Conservation (phyloP, 2,113 vertebrate genomes). For the Camarhynchus parvulus region DNA sequence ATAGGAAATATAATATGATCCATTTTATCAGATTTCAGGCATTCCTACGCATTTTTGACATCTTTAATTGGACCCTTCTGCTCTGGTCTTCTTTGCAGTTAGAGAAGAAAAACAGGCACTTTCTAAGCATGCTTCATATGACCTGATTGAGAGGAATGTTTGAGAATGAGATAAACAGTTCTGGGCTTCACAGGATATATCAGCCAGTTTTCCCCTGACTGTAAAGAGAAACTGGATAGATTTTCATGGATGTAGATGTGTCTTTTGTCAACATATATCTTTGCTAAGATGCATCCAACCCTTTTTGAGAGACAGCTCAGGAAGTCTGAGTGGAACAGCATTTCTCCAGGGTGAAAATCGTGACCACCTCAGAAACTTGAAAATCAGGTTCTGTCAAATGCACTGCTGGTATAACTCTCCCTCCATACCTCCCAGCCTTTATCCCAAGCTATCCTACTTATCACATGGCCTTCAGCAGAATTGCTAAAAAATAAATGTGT, state of each 20-base stretch:
- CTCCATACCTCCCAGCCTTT: background rate
- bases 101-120: background rate
- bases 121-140: background rate
- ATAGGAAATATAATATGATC: background rate
- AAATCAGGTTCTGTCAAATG: background rate
- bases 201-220: background rate
- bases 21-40: background rate
- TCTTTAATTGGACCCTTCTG: background rate
- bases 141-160: background rate
- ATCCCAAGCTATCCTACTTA: background rate
- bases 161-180: background rate
- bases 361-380: background rate
- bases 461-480: background rate
- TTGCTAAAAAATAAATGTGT: fast-evolving
- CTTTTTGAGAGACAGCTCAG: background rate
- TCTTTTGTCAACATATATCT: background rate
- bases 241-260: background rate
- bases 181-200: background rate
- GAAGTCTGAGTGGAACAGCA: fast-evolving
- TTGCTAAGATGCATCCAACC: background rate
- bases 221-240: background rate
- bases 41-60: background rate
- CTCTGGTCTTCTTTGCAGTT: background rate
- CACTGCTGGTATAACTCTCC: background rate
- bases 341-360: background rate